Base-by-base conservation (phyloP, 2,888 invertebrate species). In the Habroteleia sp. region DNA sequence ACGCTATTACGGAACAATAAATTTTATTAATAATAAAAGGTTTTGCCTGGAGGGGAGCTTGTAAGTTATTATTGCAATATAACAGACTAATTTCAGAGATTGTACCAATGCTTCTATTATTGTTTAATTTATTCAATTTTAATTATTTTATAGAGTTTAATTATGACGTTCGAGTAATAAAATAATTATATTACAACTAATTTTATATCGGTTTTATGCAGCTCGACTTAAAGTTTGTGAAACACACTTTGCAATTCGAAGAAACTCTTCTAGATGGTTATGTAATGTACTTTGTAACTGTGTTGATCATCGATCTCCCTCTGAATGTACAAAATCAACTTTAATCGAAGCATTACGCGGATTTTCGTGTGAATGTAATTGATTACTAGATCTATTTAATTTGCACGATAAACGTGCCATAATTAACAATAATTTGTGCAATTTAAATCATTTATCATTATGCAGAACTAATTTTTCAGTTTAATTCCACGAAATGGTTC, bases 1-100 rank as follows among this genome's bases (percentile, higher is more conserved):
- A 16, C 33, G 25, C 60, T 41, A 48, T 60, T 60, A 33, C 13
- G 33, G 25, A 8, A 5, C 50, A 35, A 52, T 60, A 50, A 60
- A 44, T 52, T 60, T 44, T 23, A 60, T 44, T 44, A 37, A 37
- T 37, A 44, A 69, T 44, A 35, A 60, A 50, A 31, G n/a, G n/a
- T n/a, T n/a, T n/a, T n/a, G n/a, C n/a, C n/a, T n/a, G n/a, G n/a
- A n/a, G n/a, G n/a, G n/a, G n/a, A n/a, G n/a, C n/a, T n/a, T n/a
- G n/a, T n/a, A n/a, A n/a, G n/a, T n/a, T n/a, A n/a, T n/a, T n/a
- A n/a, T n/a, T n/a, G n/a, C n/a, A n/a, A n/a, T n/a, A n/a, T n/a
- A n/a, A n/a, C n/a, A n/a, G n/a, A n/a, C n/a, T n/a, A n/a, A n/a
- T n/a, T n/a, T n/a, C n/a, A n/a, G n/a, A n/a, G n/a, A n/a, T n/a